Evolutionary conservation across 2,113 vertebrate genomes (phyloP), one percentile per base, ranked within the genome.

Genomic region (Salvelinus fontinalis): DNA sequence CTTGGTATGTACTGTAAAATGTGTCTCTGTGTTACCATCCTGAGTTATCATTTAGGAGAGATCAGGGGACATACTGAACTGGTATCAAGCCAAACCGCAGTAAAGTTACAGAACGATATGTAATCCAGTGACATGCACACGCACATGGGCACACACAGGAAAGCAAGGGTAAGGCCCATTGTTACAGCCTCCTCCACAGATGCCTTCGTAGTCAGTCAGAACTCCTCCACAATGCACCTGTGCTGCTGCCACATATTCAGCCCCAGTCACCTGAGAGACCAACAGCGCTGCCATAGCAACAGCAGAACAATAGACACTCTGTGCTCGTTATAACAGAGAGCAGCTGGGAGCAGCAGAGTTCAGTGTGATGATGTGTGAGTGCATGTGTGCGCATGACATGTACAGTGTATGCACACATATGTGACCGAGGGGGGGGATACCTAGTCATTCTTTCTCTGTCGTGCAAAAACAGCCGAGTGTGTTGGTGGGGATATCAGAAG

Each of bases 261-360:
- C 79, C 76, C 75, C 73, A 80, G 73, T 78, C 82, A 62, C 77
- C 79, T 73, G 72, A 79, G 71, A 73, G 73, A 74, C 44, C 69
- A 76, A 49, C 57, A 62, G 73, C 34, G 84, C 39, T 83, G 66
- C 80, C 86, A 89, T 83, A 60, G 82, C 64, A 76, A 82, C 81
- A 11, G 14, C 8, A 8, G 75, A 81, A 90, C 90, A 83, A 90
- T 69, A 81, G 72, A 59, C 1, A 6, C 70, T 75, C 75, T 92
- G 86, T 90, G 81, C 76, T 73, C 22, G 11, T 65, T 3, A 9
- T 54, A 54, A 18, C 69, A 71, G 48, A 64, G 73, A 74, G 60
- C 34, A 60, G 67, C 13, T 22, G 74, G 44, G 82, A 84, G 69
- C 74, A 78, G 39, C 26, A 4, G 70, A 73, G 82, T 83, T 83